These are phyloP conservation scores for Callipepla californica DNA, from an alignment of 2,113 vertebrate species.

Conservation along the genomic window DNA sequence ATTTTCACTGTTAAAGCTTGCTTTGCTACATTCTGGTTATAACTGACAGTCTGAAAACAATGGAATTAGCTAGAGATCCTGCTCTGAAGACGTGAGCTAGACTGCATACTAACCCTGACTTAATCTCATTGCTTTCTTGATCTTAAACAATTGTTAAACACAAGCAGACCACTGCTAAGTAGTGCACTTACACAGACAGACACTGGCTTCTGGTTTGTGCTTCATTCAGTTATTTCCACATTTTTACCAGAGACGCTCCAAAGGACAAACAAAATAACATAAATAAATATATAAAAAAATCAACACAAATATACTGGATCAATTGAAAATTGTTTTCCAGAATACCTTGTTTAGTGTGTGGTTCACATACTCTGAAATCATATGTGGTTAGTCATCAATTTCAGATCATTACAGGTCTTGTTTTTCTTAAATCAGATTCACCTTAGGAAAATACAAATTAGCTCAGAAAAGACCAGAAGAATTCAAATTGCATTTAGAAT, in stretches of 20 bases:
- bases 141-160: not conserved
- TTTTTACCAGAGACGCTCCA: too few species aligned
- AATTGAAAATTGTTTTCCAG: too few species aligned
- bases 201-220: conserved; percentile 9
- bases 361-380: too few species aligned
- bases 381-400: conserved; percentile 8
- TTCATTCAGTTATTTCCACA: conserved; percentile 66
- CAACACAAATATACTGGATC: too few species aligned
- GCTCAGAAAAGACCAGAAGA: conserved; percentile 6
- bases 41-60: not conserved
- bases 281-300: too few species aligned
- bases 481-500: conserved; percentile 31
- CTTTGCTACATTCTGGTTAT: not conserved
- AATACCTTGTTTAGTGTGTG: too few species aligned
- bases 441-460: not conserved
- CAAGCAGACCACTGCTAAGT: not conserved
- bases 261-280: too few species aligned
- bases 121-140: not conserved
- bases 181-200: not conserved
- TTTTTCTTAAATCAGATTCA: conserved; percentile 42
- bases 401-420: conserved; percentile 8
- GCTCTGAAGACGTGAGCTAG: not conserved
- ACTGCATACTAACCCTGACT: not conserved
- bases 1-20: not conserved
- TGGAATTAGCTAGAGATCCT: not conserved